phyloP scores from a whole-genome alignment of 2,797 vertebrate genomes.

The Sebastes goodei region DNA sequence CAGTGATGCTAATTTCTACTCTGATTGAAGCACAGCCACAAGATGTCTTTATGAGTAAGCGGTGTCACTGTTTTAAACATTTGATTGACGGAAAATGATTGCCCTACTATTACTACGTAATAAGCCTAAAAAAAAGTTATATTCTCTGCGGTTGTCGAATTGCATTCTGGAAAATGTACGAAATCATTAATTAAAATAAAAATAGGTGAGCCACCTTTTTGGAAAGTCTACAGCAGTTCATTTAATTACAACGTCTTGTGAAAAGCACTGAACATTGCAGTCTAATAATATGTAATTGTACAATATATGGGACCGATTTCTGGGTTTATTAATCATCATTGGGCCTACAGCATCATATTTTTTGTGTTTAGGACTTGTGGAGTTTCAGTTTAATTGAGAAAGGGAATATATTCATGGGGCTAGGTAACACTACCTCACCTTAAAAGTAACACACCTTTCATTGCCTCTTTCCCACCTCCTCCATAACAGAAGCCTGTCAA shows the following conservation, averaged over 20 bases:
- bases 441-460: slow-evolving; percentile 23
- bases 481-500: slow-evolving; percentile 68
- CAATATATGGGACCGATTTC: background rate
- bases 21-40: too few relatives aligned
- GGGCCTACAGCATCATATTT: background rate
- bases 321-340: background rate
- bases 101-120: too few relatives aligned
- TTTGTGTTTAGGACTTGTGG: background rate
- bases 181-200: background rate
- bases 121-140: too few relatives aligned
- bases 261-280: background rate
- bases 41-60: too few relatives aligned
- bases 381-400: background rate
- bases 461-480: slow-evolving; percentile 27
- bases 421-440: slow-evolving; percentile 2
- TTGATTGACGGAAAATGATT: too few relatives aligned
- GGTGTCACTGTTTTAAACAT: too few relatives aligned
- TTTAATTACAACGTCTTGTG: background rate
- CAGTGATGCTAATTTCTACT: too few relatives aligned
- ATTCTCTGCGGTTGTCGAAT: too few relatives aligned
- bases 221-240: background rate
- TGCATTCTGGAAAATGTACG: too few relatives aligned
- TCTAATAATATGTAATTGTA: background rate
- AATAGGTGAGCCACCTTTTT: too few relatives aligned
- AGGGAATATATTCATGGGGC: background rate